These are phyloP conservation scores for Asarcornis scutulata DNA, from an alignment of 2,113 vertebrate species.

Conservation along the genomic window DNA sequence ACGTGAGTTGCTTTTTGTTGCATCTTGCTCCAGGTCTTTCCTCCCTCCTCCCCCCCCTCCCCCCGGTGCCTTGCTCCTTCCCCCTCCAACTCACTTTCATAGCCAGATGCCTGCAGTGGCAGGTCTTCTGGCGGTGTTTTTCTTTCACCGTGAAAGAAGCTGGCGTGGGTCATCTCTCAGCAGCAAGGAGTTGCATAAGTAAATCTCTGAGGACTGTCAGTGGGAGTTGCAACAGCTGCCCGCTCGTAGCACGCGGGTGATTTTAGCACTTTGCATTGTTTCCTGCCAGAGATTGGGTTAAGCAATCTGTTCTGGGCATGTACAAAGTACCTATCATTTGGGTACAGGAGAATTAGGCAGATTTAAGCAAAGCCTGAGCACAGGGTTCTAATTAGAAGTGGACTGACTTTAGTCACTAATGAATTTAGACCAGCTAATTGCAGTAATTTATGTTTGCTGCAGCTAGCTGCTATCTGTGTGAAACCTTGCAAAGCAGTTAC, in stretches of 20 bases:
- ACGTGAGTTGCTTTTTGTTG: constrained; percentile 83
- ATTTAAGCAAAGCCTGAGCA: constrained; percentile 12
- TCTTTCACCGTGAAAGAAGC: background rate
- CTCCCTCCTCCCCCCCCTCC: background rate
- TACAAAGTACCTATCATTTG: background rate
- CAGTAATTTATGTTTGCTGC: background rate
- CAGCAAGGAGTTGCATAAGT: constrained; percentile 1
- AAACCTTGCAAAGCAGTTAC: background rate
- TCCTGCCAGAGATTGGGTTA: background rate
- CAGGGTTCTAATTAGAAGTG: constrained; percentile 31
- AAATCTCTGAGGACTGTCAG: background rate
- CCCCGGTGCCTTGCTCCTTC: background rate
- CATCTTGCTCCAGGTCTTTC: background rate
- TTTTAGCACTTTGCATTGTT: constrained; percentile 21
- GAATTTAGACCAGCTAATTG: constrained; percentile 32
- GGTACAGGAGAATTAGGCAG: background rate
- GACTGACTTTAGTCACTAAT: background rate
- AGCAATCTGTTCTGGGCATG: background rate
- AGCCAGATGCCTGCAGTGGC: background rate
- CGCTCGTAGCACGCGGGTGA: fast-evolving
- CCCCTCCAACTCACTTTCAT: background rate
- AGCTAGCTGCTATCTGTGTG: background rate
- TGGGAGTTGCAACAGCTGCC: constrained; percentile 4
- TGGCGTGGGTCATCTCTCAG: background rate
- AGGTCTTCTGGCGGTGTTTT: background rate